Evolutionary conservation across 1,140 invertebrate genomes (phyloP), one percentile per base, ranked within the genome.

Genomic region (Brachionus sp.): DNA sequence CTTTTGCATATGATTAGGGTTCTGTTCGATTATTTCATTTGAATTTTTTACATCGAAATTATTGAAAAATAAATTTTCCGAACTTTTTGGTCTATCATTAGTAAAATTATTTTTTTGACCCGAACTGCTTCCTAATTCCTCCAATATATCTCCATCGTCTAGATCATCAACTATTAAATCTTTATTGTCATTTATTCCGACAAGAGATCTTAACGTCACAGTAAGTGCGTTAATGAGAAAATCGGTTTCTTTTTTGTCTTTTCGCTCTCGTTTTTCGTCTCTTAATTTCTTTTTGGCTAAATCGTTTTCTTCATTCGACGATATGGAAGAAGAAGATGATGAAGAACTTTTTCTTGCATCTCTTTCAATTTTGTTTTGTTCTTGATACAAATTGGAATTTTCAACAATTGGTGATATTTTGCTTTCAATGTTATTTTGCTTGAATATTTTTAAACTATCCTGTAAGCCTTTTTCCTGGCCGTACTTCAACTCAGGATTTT

Each of bases 171-270:
- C 12, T n/a, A 80, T 42, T 29, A 62, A 13, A 19, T 80, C 77
- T 80, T 37, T 80, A 1, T 42, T 19, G 19, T 80, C 77, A 12
- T 33, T 44, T 57, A 66, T 42, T 29, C 33, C 50, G 23, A 66
- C 33, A 2, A 57, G 19, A 12, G 46, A 25, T 23, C 57, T 66
- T 66, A 80, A 66, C 19, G 77, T 80, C 1, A 39, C 53, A 23
- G 46, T 80, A 25, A 80, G 50, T 23, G n/a, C 62, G 39, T 57
- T 33, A 4, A 80, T 80, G 10, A 80, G 57, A 62, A 62, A 62
- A 44, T 80, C 50, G 1, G 39, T 80, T 64, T 80, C 77, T 66
- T 62, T 80, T 66, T 80, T 80, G 77, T 80, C 62, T 35, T 66
- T 80, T 57, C 50, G 16, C 13, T 80, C 35, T 4, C 39, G 35